Base-by-base conservation (phyloP, 1,140 invertebrate species). In the Chironomus tepperi region DNA sequence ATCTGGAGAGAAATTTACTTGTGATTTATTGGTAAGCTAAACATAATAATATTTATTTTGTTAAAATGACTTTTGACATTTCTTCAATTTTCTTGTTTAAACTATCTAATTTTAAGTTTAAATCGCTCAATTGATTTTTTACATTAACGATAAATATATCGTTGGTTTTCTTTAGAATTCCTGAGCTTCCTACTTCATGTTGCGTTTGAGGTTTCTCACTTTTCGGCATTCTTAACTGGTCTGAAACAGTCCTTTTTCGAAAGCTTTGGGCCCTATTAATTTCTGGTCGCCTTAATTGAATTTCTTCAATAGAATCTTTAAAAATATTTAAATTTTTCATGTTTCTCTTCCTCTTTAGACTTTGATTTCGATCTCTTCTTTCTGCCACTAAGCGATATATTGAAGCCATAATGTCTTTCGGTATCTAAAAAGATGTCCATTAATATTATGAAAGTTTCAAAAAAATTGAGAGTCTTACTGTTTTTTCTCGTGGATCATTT, bases 401-500 rank as follows among this genome's bases (percentile, higher is more conserved):
- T 72, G 87, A 87, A 42, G 87, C 82, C 77, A 92, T 88, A 19
- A 93, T 82, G 64, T 93, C 89, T 78, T 87, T 88, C 0, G 92
- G 91, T 75, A 94, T 85, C 47, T 57, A 15, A n/a, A 12, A 57
- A 10, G 2, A 3, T 47, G 8, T 2, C 12, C 15, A 15, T 57
- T 12, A 57, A 34, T 57, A 12, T 47, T 9, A 47, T 47, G 9
- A 47, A 47, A 47, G 15, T 72, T 72, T 21, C 9, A 72, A 15
- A 15, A 21, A 72, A 65, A 74, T 77, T 78, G 78, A 84, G 83
- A 7, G 15, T 57, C 8, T 15, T 57, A 57, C 47, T 77, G 90
- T 86, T 73, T 86, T 90, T 77, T 93, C 92, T 65, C 91, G 82
- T 0, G 91, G 91, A 83, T 93, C 92, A 78, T 93, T 93, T 0